Evolutionary conservation across 2,888 invertebrate genomes (phyloP).

Genomic region (Trichogramma dendrolimi): DNA sequence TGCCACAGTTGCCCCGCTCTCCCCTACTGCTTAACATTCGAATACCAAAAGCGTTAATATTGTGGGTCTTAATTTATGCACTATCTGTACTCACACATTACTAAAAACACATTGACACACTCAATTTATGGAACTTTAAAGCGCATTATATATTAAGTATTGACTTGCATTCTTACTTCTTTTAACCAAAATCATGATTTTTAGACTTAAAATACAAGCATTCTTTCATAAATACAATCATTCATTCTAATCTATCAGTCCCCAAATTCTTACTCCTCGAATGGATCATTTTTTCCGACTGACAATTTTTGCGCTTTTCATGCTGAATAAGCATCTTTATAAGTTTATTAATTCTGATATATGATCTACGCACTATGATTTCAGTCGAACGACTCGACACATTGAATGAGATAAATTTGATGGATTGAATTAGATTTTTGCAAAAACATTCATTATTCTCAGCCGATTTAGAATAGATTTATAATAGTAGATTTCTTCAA

Average conservation of each 20-base stretch:
- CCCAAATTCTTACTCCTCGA: slow-evolving; percentile 28
- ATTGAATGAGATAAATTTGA: slow-evolving; percentile 35
- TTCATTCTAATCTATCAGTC: slow-evolving; percentile 29
- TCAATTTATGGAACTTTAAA: no score
- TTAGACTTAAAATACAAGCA: no score
- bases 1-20: no score
- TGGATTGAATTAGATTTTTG: slow-evolving; percentile 29
- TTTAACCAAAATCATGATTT: no score
- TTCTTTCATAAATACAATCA: slow-evolving; percentile 24
- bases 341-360: slow-evolving; percentile 21
- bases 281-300: slow-evolving; percentile 8
- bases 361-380: slow-evolving; percentile 27
- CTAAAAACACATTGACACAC: neutral
- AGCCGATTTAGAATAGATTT: no score
- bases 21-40: neutral
- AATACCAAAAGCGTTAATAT: neutral
- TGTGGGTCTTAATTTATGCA: neutral
- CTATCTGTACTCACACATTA: neutral
- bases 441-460: no score
- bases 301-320: slow-evolving; percentile 15
- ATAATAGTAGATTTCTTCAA: no score
- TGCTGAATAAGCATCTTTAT: slow-evolving; percentile 21
- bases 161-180: no score
- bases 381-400: slow-evolving; percentile 27
- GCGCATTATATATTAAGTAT: no score